These are phyloP conservation scores for Glyphotaelius pellucidus DNA, from an alignment of 2,888 invertebrate genomes.

Conservation along the genomic window DNA sequence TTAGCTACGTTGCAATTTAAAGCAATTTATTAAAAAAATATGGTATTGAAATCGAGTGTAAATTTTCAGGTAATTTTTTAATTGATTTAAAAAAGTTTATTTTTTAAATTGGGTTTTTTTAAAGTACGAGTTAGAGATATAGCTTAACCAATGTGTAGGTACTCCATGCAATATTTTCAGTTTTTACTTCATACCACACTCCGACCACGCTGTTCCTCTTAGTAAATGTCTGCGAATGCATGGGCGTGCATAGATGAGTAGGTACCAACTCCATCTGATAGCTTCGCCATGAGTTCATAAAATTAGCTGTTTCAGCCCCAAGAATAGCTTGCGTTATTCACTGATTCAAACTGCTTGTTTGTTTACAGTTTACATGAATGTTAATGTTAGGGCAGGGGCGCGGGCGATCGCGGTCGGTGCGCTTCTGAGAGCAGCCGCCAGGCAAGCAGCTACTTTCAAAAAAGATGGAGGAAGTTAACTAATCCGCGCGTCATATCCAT, in stretches of 20 bases:
- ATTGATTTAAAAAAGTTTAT: no score
- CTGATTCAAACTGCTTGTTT: background rate
- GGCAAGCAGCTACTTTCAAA: background rate
- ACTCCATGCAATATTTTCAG: no score
- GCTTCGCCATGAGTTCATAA: background rate
- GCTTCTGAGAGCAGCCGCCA: background rate
- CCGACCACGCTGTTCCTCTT: no score
- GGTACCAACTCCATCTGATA: background rate
- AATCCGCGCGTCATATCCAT: background rate
- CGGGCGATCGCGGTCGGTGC: background rate
- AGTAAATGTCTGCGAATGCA: no score
- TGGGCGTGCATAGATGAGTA: background rate
- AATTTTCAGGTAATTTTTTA: no score
- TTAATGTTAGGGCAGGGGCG: background rate
- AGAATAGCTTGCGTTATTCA: background rate
- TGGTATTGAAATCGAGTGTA: no score
- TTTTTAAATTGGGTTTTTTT: no score
- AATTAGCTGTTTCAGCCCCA: background rate
- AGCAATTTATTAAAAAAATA: no score
- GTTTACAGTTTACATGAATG: background rate
- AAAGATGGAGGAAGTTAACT: background rate
- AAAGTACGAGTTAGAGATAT: no score
- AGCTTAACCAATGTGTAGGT: no score
- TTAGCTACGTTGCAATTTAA: no score
- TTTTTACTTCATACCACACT: no score